Conservation (phyloP, 2,113 vertebrate genomes). For the Phaethornis superciliosus region DNA sequence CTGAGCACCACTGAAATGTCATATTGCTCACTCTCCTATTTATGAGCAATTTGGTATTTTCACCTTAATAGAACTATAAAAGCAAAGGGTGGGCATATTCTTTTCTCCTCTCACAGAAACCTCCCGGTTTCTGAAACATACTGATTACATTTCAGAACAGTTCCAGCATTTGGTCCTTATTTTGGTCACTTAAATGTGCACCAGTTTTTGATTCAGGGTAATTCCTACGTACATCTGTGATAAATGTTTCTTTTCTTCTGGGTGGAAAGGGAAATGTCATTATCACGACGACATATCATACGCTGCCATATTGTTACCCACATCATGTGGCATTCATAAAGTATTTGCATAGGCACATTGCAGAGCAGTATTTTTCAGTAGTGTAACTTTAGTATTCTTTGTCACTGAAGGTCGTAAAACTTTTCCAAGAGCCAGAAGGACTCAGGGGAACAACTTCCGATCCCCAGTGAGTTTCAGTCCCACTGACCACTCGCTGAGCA, state of each 20-base stretch:
- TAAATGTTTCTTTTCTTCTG: background rate
- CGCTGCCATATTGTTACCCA: accelerated
- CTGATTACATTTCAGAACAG: background rate
- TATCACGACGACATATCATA: background rate
- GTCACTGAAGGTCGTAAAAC: conserved; percentile 91
- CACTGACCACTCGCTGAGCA: conserved; percentile 93
- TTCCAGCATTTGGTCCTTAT: background rate
- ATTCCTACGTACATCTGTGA: background rate
- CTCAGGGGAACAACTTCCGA: conserved; percentile 91
- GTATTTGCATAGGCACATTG: background rate
- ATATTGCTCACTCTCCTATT: background rate
- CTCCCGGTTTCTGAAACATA: background rate
- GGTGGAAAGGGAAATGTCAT: background rate
- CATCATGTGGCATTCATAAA: background rate
- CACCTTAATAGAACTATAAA: background rate
- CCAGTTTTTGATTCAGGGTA: background rate
- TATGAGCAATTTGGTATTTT: background rate
- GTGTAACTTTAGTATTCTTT: background rate
- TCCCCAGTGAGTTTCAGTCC: conserved; percentile 96
- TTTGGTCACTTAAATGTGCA: background rate
- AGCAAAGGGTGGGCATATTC: background rate
- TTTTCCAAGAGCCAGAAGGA: conserved; percentile 93
- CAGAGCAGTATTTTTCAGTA: background rate
- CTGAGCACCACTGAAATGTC: background rate
- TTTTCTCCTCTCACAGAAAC: background rate